Evolutionary conservation across 2,113 vertebrate genomes (phyloP), one percentile per base, ranked within the genome.

Genomic region (Hylia prasina): DNA sequence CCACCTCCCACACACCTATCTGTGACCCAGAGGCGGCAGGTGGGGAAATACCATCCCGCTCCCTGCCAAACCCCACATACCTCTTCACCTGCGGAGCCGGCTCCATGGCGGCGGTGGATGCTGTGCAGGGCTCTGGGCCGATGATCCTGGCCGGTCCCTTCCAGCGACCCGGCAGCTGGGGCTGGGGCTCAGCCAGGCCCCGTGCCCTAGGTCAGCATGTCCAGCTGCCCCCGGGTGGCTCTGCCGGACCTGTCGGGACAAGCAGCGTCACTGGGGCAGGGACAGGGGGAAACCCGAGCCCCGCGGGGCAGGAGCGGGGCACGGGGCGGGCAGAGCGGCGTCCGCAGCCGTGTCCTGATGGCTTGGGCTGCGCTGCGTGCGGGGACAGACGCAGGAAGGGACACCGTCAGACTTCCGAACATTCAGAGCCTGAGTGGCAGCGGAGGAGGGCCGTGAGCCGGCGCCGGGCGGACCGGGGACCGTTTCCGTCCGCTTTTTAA

Each of bases 281-380:
- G 8, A 31, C 70, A 17, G 61, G 57, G 65, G 84, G 94, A 94
- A 93, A 96, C 82, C 86, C 5, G 90, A 95, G 95, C 77, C 44
- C 83, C 9, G 15, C 35, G 4, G 69, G 90, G 77, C 71, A 84
- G 79, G n/a, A 82, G 33, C 33, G 5, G 18, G 76, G 19, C 13
- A 39, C 6, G 15, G 76, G 51, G 40, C 25, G 7, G 69, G 68
- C 42, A 4, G 64, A 6, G 80, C 8, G 50, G 51, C 16, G 51
- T 30, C 51, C 28, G 42, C 42, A 15, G 42, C 42, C 22, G 11
- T 9, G 83, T 51, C 58, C 82, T 80, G 63, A 39, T 15, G 0
- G 7, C 12, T n/a, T n/a, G n/a, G n/a, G 40, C 40, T 42, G 40
- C 40, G n/a, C 57, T 22, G 33, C 54, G 13, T 50, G 50, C 27